Evolutionary conservation across 1,140 invertebrate genomes (phyloP).

Genomic region (Leptonema lineaticorne): DNA sequence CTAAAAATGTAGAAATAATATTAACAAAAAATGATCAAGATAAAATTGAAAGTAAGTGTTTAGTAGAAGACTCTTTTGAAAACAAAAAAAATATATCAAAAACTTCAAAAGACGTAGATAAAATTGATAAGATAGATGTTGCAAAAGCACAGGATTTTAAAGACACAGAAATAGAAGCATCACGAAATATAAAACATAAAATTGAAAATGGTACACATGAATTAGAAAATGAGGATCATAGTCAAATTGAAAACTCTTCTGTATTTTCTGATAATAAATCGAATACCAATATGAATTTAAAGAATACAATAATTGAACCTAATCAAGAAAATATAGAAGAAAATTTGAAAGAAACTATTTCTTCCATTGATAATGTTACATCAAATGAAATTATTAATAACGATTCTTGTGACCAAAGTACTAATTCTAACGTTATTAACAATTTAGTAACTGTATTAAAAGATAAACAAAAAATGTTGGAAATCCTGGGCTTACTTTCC

Average conservation of each 20-base stretch:
- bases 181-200: not conserved
- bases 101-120: not conserved
- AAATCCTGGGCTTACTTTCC: not conserved
- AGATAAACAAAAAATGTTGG: constrained; percentile 17
- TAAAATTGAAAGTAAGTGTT: too few species aligned
- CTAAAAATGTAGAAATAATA: too few species aligned
- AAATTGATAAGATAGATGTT: not conserved
- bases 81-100: too few species aligned
- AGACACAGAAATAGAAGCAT: too few species aligned
- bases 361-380: not conserved
- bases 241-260: not conserved
- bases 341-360: not conserved
- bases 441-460: constrained; percentile 7
- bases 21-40: too few species aligned
- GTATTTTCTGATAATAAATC: too few species aligned
- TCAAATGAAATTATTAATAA: too few species aligned
- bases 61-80: too few species aligned
- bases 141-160: not conserved
- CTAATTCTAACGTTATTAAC: not conserved
- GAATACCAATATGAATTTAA: not conserved
- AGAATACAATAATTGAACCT: not conserved
- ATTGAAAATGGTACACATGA: not conserved
- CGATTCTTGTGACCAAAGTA: not conserved
- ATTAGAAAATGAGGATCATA: not conserved
- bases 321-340: too few species aligned